phyloP scores from a whole-genome alignment of 2,113 vertebrate genomes.

The Onychostoma macrolepis region DNA sequence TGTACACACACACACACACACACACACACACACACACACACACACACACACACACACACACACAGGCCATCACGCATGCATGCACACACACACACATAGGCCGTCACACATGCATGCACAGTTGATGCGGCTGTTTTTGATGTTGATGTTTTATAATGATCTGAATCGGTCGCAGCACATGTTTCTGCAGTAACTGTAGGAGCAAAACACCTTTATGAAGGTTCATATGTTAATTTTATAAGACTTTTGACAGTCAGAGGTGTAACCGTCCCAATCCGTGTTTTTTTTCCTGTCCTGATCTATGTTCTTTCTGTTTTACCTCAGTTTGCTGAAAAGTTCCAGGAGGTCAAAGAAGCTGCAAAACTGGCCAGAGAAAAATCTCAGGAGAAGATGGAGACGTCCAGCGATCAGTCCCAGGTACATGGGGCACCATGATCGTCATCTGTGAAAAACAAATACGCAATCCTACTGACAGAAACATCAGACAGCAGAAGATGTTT shows the following conservation, averaged over 20 bases:
- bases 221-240: background rate
- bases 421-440: conserved; percentile 44
- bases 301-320: background rate
- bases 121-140: background rate
- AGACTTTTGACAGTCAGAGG: background rate
- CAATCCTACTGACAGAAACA: too few relatives aligned
- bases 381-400: conserved; percentile 91
- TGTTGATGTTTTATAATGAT: background rate
- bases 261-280: background rate
- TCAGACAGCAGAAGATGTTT: too few relatives aligned
- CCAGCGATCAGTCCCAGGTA: conserved; percentile 93
- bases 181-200: too few relatives aligned
- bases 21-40: background rate
- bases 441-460: background rate
- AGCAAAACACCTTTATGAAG: background rate
- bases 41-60: background rate
- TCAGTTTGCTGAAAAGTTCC: conserved; percentile 98
- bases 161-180: too few relatives aligned
- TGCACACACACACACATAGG: background rate
- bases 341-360: conserved; percentile 95
- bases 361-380: conserved; percentile 91
- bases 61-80: background rate
- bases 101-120: background rate
- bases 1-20: background rate
- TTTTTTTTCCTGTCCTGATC: background rate